A percentile compares a stretch with the other conserved stretches of the same genome.
Conservation (phyloP, 2,888 invertebrate genomes). For the Papilio protenor region DNA sequence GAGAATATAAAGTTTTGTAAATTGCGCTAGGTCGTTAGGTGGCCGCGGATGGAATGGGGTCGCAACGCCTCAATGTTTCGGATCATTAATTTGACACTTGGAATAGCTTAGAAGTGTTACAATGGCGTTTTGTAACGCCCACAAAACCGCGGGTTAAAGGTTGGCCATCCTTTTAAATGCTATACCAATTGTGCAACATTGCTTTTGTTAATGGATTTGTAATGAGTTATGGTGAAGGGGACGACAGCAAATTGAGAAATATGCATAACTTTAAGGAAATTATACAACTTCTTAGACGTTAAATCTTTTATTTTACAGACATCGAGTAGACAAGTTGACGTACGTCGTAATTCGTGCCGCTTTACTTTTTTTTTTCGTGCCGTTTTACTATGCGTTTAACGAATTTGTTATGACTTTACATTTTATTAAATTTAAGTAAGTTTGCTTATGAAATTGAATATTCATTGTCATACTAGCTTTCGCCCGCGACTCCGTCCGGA, state of each 20-base stretch:
- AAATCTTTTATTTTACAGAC: neutral
- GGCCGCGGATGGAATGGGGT: slow-evolving; percentile 55
- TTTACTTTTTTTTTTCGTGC: too few species aligned
- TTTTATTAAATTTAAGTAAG: too few species aligned
- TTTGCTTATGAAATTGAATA: too few species aligned
- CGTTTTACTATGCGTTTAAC: neutral
- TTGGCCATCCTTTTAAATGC: slow-evolving; percentile 68
- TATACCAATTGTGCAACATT: slow-evolving; percentile 63
- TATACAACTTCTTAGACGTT: neutral
- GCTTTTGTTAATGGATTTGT: slow-evolving; percentile 75
- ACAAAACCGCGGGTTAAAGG: slow-evolving; percentile 77
- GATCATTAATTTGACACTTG: slow-evolving; percentile 82
- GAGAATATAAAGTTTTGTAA: slow-evolving; percentile 33
- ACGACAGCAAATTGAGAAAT: slow-evolving; percentile 13
- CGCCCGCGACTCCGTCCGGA: too few species aligned
- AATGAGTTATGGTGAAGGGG: slow-evolving; percentile 59
- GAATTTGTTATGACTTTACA: neutral
- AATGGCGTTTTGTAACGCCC: slow-evolving; percentile 69
- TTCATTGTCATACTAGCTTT: too few species aligned
- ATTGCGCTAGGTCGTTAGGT: slow-evolving; percentile 35
- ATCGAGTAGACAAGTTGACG: neutral
- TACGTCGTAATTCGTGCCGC: neutral
- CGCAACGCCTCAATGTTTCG: slow-evolving; percentile 70
- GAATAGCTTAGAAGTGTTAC: slow-evolving; percentile 72
- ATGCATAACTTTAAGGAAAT: neutral